Conservation (phyloP, 2,113 vertebrate species). For the Pelecanoides urinatrix region DNA sequence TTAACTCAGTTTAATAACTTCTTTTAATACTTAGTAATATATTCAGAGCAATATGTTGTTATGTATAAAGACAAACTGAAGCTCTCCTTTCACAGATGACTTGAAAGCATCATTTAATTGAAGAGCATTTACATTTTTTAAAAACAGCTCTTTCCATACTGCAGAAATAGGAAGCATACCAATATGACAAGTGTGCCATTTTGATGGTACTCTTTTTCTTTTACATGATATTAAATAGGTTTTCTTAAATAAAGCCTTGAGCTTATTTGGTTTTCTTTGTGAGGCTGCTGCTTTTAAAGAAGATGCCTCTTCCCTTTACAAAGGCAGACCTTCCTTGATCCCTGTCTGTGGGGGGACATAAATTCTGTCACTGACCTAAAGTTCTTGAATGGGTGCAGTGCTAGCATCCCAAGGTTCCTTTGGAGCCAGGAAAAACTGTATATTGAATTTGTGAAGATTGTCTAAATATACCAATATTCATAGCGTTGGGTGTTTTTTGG, state of each 20-base stretch:
- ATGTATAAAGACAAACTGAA: conserved; percentile 22
- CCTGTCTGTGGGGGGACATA: not conserved
- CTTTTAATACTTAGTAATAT: conserved; percentile 38
- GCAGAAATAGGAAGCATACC: not conserved
- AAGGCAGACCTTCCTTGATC: not conserved
- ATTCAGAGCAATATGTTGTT: conserved; percentile 47
- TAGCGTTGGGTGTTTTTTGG: not conserved
- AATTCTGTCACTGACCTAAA: not conserved
- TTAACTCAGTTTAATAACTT: conserved; percentile 29
- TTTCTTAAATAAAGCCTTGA: not conserved
- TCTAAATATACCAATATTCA: not conserved
- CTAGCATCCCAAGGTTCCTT: not conserved
- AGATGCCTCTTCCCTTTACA: not conserved
- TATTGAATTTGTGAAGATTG: not conserved
- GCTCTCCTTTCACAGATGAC: not conserved
- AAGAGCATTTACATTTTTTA: not conserved
- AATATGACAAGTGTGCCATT: not conserved
- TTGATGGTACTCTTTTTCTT: not conserved
- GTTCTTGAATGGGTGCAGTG: not conserved
- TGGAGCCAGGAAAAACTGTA: not conserved
- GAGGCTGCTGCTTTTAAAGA: not conserved
- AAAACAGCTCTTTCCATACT: not conserved
- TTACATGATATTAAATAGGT: not conserved
- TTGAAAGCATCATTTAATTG: conserved; percentile 1
- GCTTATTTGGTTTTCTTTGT: not conserved